These are phyloP conservation scores for Casuarius casuarius DNA, from an alignment of 2,113 vertebrate species.

Conservation along the genomic window DNA sequence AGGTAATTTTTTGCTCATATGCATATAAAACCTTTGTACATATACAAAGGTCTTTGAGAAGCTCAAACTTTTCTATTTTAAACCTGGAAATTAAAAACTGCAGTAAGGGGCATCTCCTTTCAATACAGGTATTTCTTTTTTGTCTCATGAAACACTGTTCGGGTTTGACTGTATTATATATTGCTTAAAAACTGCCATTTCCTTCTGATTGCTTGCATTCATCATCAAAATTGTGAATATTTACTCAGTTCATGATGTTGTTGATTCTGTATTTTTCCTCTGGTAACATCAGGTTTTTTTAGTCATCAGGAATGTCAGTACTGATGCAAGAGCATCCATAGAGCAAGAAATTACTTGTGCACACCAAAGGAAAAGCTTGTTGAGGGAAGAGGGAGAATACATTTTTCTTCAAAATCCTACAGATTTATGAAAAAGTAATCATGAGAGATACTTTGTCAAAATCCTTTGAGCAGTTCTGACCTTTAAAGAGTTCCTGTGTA, in stretches of 20 bases:
- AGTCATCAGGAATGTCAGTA: background rate
- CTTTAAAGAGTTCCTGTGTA: background rate
- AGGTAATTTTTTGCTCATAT: background rate
- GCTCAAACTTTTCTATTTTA: background rate
- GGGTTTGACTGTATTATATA: background rate
- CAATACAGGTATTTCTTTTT: background rate
- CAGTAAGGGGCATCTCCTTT: background rate
- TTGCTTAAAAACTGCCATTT: background rate
- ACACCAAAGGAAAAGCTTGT: background rate
- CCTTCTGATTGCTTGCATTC: background rate
- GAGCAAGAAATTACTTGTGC: background rate
- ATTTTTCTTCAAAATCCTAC: background rate
- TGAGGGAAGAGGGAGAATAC: background rate
- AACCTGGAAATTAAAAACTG: background rate
- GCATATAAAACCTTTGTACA: background rate
- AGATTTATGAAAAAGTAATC: background rate
- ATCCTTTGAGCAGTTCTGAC: background rate
- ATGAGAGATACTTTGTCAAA: background rate
- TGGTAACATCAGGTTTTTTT: background rate
- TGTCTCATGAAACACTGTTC: background rate
- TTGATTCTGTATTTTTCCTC: background rate
- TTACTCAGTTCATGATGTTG: background rate
- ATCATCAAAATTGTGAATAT: background rate
- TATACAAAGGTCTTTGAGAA: background rate
- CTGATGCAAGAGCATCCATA: background rate